Evolutionary conservation across 2,888 invertebrate genomes (phyloP), one percentile per base, ranked within the genome.

Genomic region (Cacoxenus indagator): DNA sequence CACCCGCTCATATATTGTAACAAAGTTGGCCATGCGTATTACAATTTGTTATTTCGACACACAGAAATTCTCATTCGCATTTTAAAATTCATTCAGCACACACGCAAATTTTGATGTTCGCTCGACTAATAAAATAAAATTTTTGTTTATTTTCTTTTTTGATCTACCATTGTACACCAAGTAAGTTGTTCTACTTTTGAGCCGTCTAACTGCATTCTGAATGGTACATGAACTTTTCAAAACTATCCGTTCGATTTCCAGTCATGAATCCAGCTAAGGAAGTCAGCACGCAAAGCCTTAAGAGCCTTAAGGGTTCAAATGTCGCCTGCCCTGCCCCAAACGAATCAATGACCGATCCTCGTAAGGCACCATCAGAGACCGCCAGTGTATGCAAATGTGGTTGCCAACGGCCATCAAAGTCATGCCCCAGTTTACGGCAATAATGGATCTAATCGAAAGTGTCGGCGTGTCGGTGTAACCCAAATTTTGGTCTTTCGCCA

Each of bases 11-110:
- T 2, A 37, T 8, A 11, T 37, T 22, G 17, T 9, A 19, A 59
- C 5, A 17, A 43, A 62, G 45, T 43, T 19, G 43, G 61, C 61
- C 9, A 6, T 43, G 61, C 22, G 45, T 45, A n/a, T 22, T 61
- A 8, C n/a, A n/a, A n/a, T n/a, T n/a, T n/a, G n/a, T n/a, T n/a
- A n/a, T n/a, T n/a, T n/a, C n/a, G n/a, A n/a, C n/a, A n/a, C n/a
- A n/a, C n/a, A n/a, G n/a, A n/a, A 57, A 27, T 26, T 57, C 48
- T 80, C 82, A 79, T 78, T 78, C 66, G n/a, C 64, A 65, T 70
- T 48, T 55, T 55, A 61, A 62, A 66, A 5, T 26, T 70, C 22
- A 22, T 57, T 5, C 72, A 67, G 68, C 68, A 66, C 31, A 57
- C 64, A 64, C 37, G 69, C 76, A 68, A 51, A 51, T 69, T 68